A percentile compares a stretch with the other conserved stretches of the same genome.
Evolutionary conservation across 2,888 invertebrate species (phyloP).

Genomic region (Andrena haemorrhoa): DNA sequence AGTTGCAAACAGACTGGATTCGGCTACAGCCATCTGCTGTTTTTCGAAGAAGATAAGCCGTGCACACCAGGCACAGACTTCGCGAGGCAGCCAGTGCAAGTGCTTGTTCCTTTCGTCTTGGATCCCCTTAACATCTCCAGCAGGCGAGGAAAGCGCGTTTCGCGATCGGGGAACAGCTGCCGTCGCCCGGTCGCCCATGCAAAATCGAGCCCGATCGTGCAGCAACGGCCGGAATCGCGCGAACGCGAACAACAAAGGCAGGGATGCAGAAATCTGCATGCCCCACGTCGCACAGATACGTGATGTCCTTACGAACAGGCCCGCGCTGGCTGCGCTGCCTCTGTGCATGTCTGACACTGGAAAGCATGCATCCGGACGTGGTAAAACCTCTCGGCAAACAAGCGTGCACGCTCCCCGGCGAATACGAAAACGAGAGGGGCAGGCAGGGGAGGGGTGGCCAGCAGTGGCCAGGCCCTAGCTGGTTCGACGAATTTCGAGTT

Average conservation of each 20-base stretch:
- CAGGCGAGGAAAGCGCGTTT: neutral
- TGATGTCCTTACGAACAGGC: constrained; percentile 67
- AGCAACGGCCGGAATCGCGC: constrained; percentile 15
- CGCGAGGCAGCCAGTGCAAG: neutral
- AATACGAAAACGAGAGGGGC: constrained; percentile 46
- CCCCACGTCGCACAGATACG: constrained; percentile 59
- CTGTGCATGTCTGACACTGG: constrained; percentile 60
- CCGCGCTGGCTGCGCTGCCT: neutral
- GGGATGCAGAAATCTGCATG: constrained; percentile 68
- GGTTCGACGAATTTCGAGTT: constrained; percentile 40
- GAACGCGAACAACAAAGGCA: constrained; percentile 41
- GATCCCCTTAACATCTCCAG: neutral
- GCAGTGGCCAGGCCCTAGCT: neutral
- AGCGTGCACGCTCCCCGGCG: constrained; percentile 24
- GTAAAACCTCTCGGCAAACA: constrained; percentile 61
- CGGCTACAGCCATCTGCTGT: constrained; percentile 4
- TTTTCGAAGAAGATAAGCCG: neutral
- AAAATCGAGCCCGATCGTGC: constrained; percentile 14
- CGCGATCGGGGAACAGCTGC: constrained; percentile 22
- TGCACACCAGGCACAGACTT: neutral
- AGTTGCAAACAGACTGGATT: neutral
- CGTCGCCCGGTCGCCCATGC: constrained; percentile 12
- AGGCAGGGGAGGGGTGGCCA: neutral
- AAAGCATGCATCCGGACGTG: constrained; percentile 36
- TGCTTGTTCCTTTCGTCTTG: neutral